These are phyloP conservation scores for Agriotes lineatus DNA, from an alignment of 2,888 invertebrate species.

Conservation along the genomic window DNA sequence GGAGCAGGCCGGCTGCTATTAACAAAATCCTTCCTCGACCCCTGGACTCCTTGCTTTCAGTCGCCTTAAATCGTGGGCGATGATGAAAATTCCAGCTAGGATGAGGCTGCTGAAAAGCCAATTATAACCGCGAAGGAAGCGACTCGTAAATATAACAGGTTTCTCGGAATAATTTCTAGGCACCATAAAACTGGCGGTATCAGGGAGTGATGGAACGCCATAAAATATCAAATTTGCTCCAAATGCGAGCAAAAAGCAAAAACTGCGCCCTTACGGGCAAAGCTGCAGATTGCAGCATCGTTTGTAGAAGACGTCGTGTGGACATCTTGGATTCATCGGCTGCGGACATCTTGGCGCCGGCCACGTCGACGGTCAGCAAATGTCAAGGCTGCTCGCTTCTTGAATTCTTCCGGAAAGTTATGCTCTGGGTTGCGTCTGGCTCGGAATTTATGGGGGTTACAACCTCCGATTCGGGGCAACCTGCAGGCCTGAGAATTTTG, in stretches of 20 bases:
- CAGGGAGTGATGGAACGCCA: slow-evolving; percentile 2
- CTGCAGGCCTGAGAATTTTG: not conserved
- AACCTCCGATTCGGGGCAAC: not conserved
- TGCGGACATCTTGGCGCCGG: slow-evolving; percentile 28
- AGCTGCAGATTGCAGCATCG: no score
- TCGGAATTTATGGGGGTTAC: slow-evolving; percentile 6
- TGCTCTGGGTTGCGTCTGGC: not conserved
- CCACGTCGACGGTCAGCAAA: slow-evolving; percentile 28
- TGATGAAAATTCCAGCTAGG: not conserved
- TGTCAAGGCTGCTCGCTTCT: slow-evolving; percentile 28
- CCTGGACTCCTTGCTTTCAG: not conserved
- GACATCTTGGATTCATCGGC: slow-evolving; percentile 31
- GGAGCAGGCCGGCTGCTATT: not conserved
- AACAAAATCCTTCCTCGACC: no score
- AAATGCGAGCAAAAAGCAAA: not conserved
- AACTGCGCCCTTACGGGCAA: no score
- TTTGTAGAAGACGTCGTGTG: slow-evolving; percentile 15
- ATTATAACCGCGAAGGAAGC: slow-evolving; percentile 5
- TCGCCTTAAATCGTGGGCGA: not conserved
- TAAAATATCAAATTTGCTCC: slow-evolving; percentile 19
- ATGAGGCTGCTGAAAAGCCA: slow-evolving; percentile 2
- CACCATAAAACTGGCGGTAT: not conserved
- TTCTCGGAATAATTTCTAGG: slow-evolving; percentile 14
- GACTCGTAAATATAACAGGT: slow-evolving; percentile 10
- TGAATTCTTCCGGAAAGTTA: slow-evolving; percentile 11